Conservation (phyloP, 2,888 invertebrate genomes). For the Dendrolimus pini region DNA sequence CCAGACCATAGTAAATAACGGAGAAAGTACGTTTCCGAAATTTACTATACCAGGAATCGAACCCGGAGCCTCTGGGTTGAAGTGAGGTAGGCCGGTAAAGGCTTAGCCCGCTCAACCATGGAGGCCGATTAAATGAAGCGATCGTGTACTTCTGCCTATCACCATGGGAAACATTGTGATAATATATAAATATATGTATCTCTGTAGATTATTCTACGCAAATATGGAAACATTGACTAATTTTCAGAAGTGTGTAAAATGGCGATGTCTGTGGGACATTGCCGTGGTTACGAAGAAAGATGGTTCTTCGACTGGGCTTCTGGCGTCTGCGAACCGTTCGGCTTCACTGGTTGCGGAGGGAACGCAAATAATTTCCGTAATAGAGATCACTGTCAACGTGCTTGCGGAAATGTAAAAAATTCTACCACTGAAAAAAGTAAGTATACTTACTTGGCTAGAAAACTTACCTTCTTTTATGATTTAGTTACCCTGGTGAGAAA, state of each 20-base stretch:
- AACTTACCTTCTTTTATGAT: too few relatives aligned
- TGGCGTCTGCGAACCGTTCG: slow-evolving; percentile 87
- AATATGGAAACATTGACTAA: background rate
- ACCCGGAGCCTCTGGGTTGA: too few relatives aligned
- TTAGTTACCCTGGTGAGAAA: too few relatives aligned
- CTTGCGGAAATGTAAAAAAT: slow-evolving; percentile 57
- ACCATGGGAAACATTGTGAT: too few relatives aligned
- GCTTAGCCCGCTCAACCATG: too few relatives aligned
- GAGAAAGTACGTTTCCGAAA: too few relatives aligned
- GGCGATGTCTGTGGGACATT: slow-evolving; percentile 83
- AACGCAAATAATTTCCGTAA: slow-evolving; percentile 92
- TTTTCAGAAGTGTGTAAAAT: slow-evolving; percentile 77
- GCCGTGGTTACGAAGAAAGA: slow-evolving; percentile 85
- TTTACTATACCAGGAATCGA: too few relatives aligned
- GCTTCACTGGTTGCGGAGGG: slow-evolving; percentile 92
- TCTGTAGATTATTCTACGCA: background rate
- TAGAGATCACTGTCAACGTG: slow-evolving; percentile 80
- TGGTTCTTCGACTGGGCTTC: slow-evolving; percentile 88
- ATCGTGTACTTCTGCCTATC: too few relatives aligned
- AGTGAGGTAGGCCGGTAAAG: too few relatives aligned
- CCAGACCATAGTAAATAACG: too few relatives aligned
- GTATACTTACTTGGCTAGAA: background rate
- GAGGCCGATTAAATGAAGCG: background rate
- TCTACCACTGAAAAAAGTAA: slow-evolving; percentile 24
- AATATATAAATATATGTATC: background rate